These are phyloP conservation scores for Ptychoptera albimana DNA, from an alignment of 2,888 invertebrate species.

Conservation along the genomic window DNA sequence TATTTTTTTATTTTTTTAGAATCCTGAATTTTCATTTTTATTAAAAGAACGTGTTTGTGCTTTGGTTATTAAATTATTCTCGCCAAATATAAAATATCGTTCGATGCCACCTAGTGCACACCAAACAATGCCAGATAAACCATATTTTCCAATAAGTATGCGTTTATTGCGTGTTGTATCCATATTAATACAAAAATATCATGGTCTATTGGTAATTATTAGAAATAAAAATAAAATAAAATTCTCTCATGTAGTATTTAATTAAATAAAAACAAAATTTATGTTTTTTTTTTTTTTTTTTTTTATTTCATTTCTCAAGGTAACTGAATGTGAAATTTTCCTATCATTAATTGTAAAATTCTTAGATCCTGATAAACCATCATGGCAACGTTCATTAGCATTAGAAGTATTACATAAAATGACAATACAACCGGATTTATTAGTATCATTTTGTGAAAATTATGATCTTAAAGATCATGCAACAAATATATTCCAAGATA, in stretches of 20 bases:
- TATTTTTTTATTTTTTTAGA: slow-evolving; percentile 38
- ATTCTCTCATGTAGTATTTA: slow-evolving; percentile 6
- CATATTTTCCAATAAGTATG: slow-evolving; percentile 95
- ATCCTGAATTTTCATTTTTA: slow-evolving; percentile 84
- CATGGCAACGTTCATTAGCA: slow-evolving; percentile 91
- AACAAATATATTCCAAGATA: slow-evolving; percentile 86
- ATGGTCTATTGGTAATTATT: slow-evolving; percentile 57
- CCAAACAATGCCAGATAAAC: slow-evolving; percentile 63
- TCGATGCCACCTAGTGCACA: slow-evolving; percentile 39
- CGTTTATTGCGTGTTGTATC: slow-evolving; percentile 83
- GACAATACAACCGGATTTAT: slow-evolving; percentile 67
- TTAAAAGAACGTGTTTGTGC: slow-evolving; percentile 96
- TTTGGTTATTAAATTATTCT: slow-evolving; percentile 93
- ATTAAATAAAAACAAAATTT: no score
- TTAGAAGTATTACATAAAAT: slow-evolving; percentile 92
- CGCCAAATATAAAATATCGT: slow-evolving; percentile 94
- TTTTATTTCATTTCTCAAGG: slow-evolving; percentile 34
- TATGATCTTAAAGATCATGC: slow-evolving; percentile 92
- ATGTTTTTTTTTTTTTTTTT: no score
- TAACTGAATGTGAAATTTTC: slow-evolving; percentile 98
- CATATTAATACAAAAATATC: slow-evolving; percentile 85
- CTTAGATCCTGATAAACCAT: slow-evolving; percentile 88
- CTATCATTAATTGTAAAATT: slow-evolving; percentile 93
- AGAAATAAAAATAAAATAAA: background rate
- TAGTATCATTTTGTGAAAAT: slow-evolving; percentile 84